Evolutionary conservation across 2,113 vertebrate genomes (phyloP).

Genomic region (Tachysurus vachellii): DNA sequence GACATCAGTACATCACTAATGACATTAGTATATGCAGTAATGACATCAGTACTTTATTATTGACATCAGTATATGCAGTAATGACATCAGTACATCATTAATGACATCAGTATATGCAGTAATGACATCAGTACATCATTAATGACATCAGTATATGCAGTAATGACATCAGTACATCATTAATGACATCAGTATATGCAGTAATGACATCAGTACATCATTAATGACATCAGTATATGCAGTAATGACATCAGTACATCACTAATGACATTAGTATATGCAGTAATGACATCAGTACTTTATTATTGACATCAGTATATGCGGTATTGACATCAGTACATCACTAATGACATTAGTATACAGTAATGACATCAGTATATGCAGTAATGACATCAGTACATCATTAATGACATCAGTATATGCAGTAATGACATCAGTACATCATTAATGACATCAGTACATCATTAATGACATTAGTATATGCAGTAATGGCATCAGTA

Average conservation of each 20-base stretch:
- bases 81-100: background rate
- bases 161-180: too few relatives aligned
- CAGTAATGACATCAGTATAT: background rate
- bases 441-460: background rate
- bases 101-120: background rate
- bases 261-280: background rate
- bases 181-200: too few relatives aligned
- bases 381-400: background rate
- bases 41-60: background rate
- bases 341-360: background rate
- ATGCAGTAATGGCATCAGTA: too few relatives aligned
- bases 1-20: too few relatives aligned
- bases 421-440: too few relatives aligned
- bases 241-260: too few relatives aligned
- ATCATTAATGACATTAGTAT: too few relatives aligned
- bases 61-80: background rate
- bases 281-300: background rate
- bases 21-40: too few relatives aligned
- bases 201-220: too few relatives aligned
- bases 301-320: background rate
- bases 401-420: too few relatives aligned
- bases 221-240: too few relatives aligned
- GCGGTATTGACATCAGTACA: background rate
- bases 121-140: background rate
- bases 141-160: too few relatives aligned